phyloP scores from a whole-genome alignment of 2,113 vertebrate species.

The Elaphurus davidianus region DNA sequence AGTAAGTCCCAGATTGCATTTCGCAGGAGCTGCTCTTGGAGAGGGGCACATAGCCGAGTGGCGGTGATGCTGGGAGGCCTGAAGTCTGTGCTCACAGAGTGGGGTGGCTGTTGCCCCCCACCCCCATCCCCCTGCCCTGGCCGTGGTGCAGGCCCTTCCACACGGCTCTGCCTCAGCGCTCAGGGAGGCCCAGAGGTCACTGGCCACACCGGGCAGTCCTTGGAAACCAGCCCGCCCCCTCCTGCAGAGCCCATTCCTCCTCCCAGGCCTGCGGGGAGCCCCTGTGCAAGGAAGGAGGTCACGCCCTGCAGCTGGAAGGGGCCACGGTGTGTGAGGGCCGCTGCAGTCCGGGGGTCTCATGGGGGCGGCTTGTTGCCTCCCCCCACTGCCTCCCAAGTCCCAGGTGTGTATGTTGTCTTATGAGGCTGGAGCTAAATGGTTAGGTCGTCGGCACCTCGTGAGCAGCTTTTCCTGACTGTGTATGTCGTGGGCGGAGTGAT shows the following conservation, averaged over 20 bases:
- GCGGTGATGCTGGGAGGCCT: accelerated
- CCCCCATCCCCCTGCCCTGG: no score
- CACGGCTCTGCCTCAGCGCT: neutral
- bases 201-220: neutral
- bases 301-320: neutral
- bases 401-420: accelerated
- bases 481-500: neutral
- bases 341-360: neutral
- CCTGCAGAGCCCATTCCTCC: no score
- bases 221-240: accelerated
- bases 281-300: neutral
- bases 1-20: accelerated
- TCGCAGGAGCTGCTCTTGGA: neutral
- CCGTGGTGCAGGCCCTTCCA: neutral
- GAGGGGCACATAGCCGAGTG: accelerated
- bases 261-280: neutral
- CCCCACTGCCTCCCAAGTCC: neutral
- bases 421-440: neutral
- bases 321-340: neutral
- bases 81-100: accelerated
- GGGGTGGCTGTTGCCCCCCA: neutral
- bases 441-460: neutral
- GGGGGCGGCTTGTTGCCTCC: neutral
- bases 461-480: neutral
- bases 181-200: neutral